Percentiles rank a stretch among this genome's conserved stretches.
phyloP scores from a whole-genome alignment of 2,113 vertebrate genomes.

The Corythornis madagascariensis region DNA sequence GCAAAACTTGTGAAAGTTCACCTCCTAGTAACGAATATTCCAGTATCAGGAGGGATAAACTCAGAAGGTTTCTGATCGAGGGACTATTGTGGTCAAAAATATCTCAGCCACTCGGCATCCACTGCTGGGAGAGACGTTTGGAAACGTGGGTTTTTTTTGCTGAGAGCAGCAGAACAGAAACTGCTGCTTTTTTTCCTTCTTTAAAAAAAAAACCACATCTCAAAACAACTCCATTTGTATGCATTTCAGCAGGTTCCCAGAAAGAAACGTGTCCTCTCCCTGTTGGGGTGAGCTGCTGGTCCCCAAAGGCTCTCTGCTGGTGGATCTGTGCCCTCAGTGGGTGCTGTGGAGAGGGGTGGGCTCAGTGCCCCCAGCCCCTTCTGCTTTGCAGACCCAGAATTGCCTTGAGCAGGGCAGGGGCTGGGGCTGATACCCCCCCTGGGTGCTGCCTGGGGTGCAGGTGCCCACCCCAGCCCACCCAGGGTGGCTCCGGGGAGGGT shows the following conservation, averaged over 20 bases:
- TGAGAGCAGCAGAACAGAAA: conserved; percentile 36
- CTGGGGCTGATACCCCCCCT: neutral
- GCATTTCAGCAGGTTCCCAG: neutral
- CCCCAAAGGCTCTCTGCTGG: rapidly evolving
- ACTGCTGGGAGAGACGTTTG: neutral
- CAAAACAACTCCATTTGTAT: neutral
- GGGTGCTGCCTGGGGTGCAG: rapidly evolving
- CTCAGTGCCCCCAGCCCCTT: neutral
- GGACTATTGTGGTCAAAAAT: neutral
- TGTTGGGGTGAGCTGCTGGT: neutral
- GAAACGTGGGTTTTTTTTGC: neutral
- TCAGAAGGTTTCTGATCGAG: rapidly evolving
- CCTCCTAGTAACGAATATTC: neutral
- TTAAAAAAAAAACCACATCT: neutral
- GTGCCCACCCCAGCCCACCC: rapidly evolving
- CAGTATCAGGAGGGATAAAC: neutral
- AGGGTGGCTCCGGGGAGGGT: neutral
- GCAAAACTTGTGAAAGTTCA: neutral
- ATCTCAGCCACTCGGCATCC: neutral
- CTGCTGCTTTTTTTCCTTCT: neutral
- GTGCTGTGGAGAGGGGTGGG: neutral
- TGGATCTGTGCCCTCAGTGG: neutral
- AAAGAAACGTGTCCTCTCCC: neutral
- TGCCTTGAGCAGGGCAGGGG: rapidly evolving
- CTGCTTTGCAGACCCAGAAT: neutral